Percentiles rank a stretch among this genome's conserved stretches.
These are phyloP conservation scores for Acleris laterana DNA, from an alignment of 2,888 invertebrate species.

Conservation along the genomic window DNA sequence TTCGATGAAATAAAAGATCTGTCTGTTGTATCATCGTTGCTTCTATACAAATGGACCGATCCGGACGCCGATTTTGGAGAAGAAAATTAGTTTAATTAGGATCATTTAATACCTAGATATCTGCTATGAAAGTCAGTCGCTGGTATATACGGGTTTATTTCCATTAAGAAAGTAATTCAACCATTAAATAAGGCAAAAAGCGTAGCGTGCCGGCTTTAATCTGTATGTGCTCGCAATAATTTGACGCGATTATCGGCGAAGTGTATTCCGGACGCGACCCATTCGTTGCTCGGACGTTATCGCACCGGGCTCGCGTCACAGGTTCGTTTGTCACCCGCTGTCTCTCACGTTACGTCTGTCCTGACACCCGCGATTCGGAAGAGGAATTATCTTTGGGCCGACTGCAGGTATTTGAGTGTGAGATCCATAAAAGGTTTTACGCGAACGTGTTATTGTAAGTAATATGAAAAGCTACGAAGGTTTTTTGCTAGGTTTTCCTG, in stretches of 20 bases:
- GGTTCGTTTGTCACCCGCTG: constrained; percentile 64
- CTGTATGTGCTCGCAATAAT: constrained; percentile 23
- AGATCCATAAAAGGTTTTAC: constrained; percentile 4
- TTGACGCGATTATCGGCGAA: constrained; percentile 54
- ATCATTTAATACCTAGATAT: no score
- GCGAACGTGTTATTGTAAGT: neutral
- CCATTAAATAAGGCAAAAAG: neutral
- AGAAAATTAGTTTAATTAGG: no score
- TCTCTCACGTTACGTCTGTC: constrained; percentile 43
- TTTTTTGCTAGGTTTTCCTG: neutral
- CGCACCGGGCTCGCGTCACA: constrained; percentile 54
- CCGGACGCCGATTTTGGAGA: no score
- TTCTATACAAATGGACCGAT: no score
- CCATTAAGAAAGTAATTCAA: no score
- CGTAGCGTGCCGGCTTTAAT: neutral
- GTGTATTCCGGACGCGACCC: constrained; percentile 64
- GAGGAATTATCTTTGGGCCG: constrained; percentile 32
- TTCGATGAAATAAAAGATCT: no score
- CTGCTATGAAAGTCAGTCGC: no score
- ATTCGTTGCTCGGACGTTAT: constrained; percentile 72
- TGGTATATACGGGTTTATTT: no score
- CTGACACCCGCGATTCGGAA: constrained; percentile 36
- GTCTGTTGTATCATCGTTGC: no score
- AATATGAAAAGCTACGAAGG: neutral
- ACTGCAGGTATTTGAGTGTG: constrained; percentile 26